Evolutionary conservation across 2,113 vertebrate species (phyloP).

Genomic region (Nettapus auritus): DNA sequence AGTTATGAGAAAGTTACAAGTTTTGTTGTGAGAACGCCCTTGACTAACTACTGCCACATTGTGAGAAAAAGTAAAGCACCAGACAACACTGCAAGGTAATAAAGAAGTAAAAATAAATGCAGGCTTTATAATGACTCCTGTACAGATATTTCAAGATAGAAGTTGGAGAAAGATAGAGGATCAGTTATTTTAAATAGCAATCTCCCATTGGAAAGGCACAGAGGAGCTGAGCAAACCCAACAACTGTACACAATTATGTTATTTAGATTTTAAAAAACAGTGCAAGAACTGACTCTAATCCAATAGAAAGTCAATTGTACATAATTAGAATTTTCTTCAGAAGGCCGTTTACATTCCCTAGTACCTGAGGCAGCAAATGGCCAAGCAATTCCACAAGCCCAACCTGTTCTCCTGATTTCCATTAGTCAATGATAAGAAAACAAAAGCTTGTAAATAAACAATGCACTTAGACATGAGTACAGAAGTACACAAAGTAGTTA

Average conservation of each 20-base stretch:
- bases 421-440: background rate
- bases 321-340: too few species aligned
- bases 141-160: background rate
- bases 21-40: background rate
- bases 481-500: background rate
- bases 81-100: rapidly evolving
- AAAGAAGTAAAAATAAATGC: background rate
- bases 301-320: background rate
- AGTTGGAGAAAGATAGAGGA: background rate
- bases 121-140: background rate
- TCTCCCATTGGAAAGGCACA: background rate
- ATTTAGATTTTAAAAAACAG: background rate
- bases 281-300: background rate
- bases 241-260: background rate
- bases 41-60: background rate
- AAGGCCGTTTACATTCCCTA: background rate
- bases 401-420: background rate
- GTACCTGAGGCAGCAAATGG: background rate
- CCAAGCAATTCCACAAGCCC: background rate
- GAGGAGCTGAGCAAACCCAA: background rate
- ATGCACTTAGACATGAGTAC: background rate
- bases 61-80: background rate
- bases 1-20: background rate
- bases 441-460: background rate
- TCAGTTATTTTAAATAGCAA: background rate